Evolutionary conservation across 2,797 vertebrate genomes (phyloP).

Genomic region (Amphiprion clarkii): DNA sequence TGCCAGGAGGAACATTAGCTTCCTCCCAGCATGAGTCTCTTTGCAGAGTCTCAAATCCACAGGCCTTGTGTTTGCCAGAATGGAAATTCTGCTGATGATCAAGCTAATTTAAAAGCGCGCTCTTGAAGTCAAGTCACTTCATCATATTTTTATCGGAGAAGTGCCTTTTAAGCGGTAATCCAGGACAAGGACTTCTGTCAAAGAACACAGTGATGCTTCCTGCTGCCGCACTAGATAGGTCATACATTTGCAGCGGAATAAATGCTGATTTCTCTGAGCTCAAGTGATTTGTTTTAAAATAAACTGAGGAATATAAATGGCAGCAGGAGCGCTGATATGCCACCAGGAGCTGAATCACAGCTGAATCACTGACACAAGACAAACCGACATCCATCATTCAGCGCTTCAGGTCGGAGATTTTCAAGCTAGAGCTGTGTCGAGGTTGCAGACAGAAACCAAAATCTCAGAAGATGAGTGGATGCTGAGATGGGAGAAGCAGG

Average conservation of each 20-base stretch:
- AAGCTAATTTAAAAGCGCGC: constrained; percentile 40
- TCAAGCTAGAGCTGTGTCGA: neutral
- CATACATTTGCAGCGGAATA: constrained; percentile 2
- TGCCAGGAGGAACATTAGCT: constrained; percentile 5
- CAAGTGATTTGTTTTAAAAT: constrained; percentile 5
- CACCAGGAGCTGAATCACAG: constrained; percentile 5
- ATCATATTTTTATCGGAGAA: constrained; percentile 28
- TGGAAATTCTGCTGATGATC: constrained; percentile 50
- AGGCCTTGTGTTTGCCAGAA: constrained; percentile 35
- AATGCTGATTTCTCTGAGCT: neutral
- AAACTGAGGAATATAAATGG: constrained; percentile 2
- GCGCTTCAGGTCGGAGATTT: neutral
- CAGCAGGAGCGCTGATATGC: neutral
- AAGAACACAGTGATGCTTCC: constrained; percentile 13
- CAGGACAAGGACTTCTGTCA: constrained; percentile 22
- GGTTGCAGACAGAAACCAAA: neutral
- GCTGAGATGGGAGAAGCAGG: neutral
- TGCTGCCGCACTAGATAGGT: neutral
- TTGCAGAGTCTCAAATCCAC: constrained; percentile 44
- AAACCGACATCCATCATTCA: neutral
- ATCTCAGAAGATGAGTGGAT: neutral
- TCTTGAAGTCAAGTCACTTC: constrained; percentile 42
- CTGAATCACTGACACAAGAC: constrained; percentile 1
- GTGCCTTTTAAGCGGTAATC: constrained; percentile 40
- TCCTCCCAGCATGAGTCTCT: constrained; percentile 42